Conservation (phyloP, 2,888 invertebrate genomes). For the Brachyopa scutellaris region DNA sequence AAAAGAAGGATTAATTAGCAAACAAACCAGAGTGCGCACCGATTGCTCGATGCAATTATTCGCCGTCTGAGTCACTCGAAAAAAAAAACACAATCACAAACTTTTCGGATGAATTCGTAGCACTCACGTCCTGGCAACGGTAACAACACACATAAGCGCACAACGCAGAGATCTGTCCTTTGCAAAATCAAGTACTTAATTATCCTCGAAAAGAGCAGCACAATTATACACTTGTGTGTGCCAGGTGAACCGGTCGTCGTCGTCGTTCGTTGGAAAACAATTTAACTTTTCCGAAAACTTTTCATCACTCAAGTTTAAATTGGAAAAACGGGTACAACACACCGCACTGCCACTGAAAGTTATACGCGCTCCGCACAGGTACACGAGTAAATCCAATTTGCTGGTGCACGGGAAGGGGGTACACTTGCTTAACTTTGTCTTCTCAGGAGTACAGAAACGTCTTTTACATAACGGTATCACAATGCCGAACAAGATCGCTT, state of each 20-base stretch:
- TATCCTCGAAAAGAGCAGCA: slow-evolving; percentile 76
- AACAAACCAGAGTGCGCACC: slow-evolving; percentile 64
- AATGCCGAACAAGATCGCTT: slow-evolving; percentile 60
- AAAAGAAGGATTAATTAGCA: slow-evolving; percentile 44
- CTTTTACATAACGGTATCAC: slow-evolving; percentile 6
- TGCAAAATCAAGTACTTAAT: slow-evolving; percentile 78
- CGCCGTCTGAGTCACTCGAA: slow-evolving; percentile 33
- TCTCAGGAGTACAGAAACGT: slow-evolving; percentile 3
- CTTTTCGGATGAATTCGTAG: slow-evolving; percentile 34
- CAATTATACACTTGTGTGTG: slow-evolving; percentile 34
- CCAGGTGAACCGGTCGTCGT: slow-evolving; percentile 49
- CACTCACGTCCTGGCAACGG: slow-evolving; percentile 46
- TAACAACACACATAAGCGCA: slow-evolving; percentile 41
- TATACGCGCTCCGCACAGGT: slow-evolving; percentile 42
- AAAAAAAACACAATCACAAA: slow-evolving; percentile 42
- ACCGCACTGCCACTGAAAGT: slow-evolving; percentile 32
- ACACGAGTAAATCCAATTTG: slow-evolving; percentile 58
- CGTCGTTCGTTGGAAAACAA: slow-evolving; percentile 53
- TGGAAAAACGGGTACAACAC: slow-evolving; percentile 65
- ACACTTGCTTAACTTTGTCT: slow-evolving; percentile 44
- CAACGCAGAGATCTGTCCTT: slow-evolving; percentile 56
- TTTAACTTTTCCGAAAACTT: slow-evolving; percentile 71
- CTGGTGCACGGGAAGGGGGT: slow-evolving; percentile 24
- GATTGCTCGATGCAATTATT: slow-evolving; percentile 63
- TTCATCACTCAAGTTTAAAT: slow-evolving; percentile 68